Evolutionary conservation across 2,888 invertebrate genomes (phyloP).

Genomic region (Gymnosoma rotundatum): DNA sequence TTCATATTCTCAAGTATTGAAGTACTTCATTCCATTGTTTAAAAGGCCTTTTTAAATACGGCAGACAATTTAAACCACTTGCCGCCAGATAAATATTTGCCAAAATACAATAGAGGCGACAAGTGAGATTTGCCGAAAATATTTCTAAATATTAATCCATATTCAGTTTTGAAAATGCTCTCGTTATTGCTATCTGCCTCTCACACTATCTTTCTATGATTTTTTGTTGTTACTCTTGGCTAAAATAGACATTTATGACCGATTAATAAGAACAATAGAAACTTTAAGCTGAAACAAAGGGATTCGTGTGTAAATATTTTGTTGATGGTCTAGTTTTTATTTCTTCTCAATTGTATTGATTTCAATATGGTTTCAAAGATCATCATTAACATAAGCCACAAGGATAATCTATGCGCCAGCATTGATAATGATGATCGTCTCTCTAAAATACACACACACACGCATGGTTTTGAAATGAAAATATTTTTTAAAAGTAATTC

Average conservation of each 20-base stretch:
- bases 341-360: constrained; percentile 9
- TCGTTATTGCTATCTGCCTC: constrained; percentile 72
- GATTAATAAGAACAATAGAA: constrained; percentile 54
- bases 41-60: constrained; percentile 21
- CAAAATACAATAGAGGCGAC: constrained; percentile 63
- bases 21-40: constrained; percentile 73
- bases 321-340: constrained; percentile 65
- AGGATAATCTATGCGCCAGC: constrained; percentile 68
- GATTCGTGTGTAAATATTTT: constrained; percentile 66
- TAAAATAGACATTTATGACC: constrained; percentile 36
- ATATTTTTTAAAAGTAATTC: neutral
- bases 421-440: constrained; percentile 63
- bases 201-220: constrained; percentile 63
- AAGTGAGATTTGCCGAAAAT: constrained; percentile 63
- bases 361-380: constrained; percentile 50
- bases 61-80: constrained; percentile 59
- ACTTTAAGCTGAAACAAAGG: constrained; percentile 44
- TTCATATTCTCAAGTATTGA: constrained; percentile 79
- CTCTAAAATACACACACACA: constrained; percentile 3
- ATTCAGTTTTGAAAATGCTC: constrained; percentile 32
- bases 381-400: constrained; percentile 66
- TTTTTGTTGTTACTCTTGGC: neutral
- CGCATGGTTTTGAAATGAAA: neutral
- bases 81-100: constrained; percentile 65
- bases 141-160: constrained; percentile 64